Base-by-base conservation (phyloP, 1,140 invertebrate genomes). In the Cydia strobilella region DNA sequence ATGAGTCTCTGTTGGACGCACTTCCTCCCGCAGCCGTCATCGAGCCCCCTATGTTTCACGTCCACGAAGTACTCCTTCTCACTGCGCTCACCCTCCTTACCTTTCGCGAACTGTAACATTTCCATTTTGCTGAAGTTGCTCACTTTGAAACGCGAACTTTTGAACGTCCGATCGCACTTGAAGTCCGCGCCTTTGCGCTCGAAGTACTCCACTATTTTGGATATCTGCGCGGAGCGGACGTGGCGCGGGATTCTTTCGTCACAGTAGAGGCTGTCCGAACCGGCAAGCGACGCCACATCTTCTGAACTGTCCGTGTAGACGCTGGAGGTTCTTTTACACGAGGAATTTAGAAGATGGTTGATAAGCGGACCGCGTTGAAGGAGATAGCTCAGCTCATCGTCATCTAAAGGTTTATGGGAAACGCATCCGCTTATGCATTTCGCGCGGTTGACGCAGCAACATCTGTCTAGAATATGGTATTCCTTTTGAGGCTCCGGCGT, bases 171-270 rank as follows among this genome's bases (percentile, higher is more conserved):
- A 72, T 82, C 82, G 72, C 83, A 92, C 83, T 81, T 94, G 93
- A 92, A 88, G 74, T 90, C 89, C 65, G 93, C 93, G 20, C 94
- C 94, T 91, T 92, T 97, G 15, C 96, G 93, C 88, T 98, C 97
- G 85, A 98, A 97, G 86, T 97, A 98, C 78, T 98, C 97, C 12
- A 98, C 97, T 75, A 97, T 97, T 82, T 96, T 96, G 54, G 96
- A 96, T 69, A 98, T 97, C 93, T 97, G 94, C 76, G 95, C 94
- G 31, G 96, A 94, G 51, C 95, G 88, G 20, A 90, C 91, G 76
- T 89, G 94, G 75, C 82, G 89, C 74, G 93, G 94, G 0, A 94
- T 87, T 54, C 95, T 89, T 59, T 96, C 95, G 82, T 96, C 96
- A 95, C 95, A 96, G 59, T 94, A 94, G 75, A 95, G 81, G 13